Percentiles rank a stretch among this genome's conserved stretches.
phyloP scores from a whole-genome alignment of 2,113 vertebrate genomes.

The Odontophorus gujanensis region DNA sequence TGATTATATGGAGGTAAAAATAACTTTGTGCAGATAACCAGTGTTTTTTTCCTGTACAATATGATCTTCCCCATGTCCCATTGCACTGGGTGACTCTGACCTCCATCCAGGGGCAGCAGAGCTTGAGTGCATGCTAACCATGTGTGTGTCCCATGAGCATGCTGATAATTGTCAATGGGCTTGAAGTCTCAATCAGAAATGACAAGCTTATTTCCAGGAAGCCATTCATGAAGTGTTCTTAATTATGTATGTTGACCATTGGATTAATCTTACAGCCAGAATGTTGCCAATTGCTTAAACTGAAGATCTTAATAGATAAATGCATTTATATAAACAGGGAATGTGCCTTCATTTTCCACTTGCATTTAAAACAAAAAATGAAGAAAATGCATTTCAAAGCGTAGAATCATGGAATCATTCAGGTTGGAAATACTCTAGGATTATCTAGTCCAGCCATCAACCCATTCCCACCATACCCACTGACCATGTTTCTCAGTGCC shows the following conservation, averaged over 20 bases:
- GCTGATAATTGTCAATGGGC: neutral
- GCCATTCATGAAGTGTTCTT: neutral
- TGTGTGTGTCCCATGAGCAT: neutral
- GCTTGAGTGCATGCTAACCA: neutral
- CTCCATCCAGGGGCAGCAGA: neutral
- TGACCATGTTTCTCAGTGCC: no score
- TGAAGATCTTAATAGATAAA: neutral
- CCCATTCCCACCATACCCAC: no score
- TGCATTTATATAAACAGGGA: neutral
- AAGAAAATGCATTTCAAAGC: neutral
- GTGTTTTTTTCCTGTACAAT: neutral
- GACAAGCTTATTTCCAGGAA: neutral
- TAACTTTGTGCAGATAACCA: neutral
- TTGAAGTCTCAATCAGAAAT: neutral
- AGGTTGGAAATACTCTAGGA: no score
- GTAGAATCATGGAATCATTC: no score
- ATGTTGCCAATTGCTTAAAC: neutral
- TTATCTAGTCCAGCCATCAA: no score
- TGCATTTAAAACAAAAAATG: neutral
- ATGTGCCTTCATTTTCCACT: neutral
- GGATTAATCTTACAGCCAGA: neutral
- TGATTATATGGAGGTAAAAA: neutral
- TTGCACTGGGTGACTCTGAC: neutral
- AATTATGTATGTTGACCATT: neutral
- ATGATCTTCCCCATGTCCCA: neutral